Evolutionary conservation across 2,888 invertebrate species (phyloP).

Genomic region (Drosophila multiciliata): DNA sequence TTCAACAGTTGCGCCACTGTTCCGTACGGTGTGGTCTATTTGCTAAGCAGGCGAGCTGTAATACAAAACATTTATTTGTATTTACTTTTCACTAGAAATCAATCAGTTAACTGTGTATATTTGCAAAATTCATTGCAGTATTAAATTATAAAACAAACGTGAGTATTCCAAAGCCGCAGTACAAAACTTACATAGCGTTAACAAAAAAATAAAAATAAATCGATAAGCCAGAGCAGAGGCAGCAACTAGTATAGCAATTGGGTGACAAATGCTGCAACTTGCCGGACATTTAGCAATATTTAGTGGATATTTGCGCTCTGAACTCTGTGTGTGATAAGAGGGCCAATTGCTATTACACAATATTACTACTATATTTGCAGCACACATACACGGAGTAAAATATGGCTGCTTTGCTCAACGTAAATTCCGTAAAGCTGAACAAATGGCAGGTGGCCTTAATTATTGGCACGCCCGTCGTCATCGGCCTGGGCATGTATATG

Average conservation of each 20-base stretch:
- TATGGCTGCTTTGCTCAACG: constrained; percentile 74
- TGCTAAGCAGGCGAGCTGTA: constrained; percentile 60
- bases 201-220: constrained; percentile 45
- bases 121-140: constrained; percentile 72
- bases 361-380: constrained; percentile 51
- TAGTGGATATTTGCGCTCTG: constrained; percentile 2
- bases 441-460: constrained; percentile 95
- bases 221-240: constrained; percentile 42
- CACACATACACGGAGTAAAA: constrained; percentile 21
- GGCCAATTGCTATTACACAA: constrained; percentile 64
- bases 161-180: constrained; percentile 35
- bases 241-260: constrained; percentile 4
- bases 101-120: constrained; percentile 43
- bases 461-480: constrained; percentile 92
- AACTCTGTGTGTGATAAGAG: constrained; percentile 48
- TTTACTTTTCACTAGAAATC: constrained; percentile 65
- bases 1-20: constrained; percentile 52
- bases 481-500: constrained; percentile 91
- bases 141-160: constrained; percentile 60
- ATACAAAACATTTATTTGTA: constrained; percentile 36
- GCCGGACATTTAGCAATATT: constrained; percentile 55
- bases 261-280: constrained; percentile 34
- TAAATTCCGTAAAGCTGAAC: constrained; percentile 83
- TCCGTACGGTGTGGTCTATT: constrained; percentile 38
- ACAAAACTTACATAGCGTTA: background rate